Base-by-base conservation (phyloP, 2,113 vertebrate genomes). In the Crotophaga sulcirostris region DNA sequence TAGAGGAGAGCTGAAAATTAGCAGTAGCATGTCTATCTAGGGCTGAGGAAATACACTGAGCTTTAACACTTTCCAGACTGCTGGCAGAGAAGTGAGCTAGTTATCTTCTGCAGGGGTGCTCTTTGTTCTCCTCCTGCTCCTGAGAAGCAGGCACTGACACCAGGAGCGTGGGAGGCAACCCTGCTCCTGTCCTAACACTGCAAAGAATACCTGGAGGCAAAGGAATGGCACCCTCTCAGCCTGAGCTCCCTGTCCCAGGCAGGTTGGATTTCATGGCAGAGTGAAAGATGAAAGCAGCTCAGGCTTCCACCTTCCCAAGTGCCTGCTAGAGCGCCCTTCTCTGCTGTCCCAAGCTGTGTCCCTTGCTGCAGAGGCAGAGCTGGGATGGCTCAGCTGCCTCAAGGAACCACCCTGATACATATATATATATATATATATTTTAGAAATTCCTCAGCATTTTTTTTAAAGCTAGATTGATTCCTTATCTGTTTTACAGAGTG, bases 31-130 rank as follows among this genome's bases (percentile, higher is more conserved):
- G 55, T 84, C 76, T 93, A 0, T 38, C 25, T 89, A 56, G 76
- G 83, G 86, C 95, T 90, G 88, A 93, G 90, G 40, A 84, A 93
- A n/a, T 56, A 21, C 70, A 23, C 64, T 19, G 60, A 93, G 3
- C 55, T 31, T 95, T 94, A 94, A 96, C 96, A 0, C 94, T 67
- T 96, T 11, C 1, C 29, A 84, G 86, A 10, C 83, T 93, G 92
- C 79, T 68, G 44, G 24, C 42, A 13, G 29, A 33, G 38, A 36
- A 60, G 59, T 0, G 5, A 24, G 1, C 59, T 40, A 16, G 49
- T 14, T 28, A 5, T 3, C 40, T 56, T 10, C 54, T 38, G 58
- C 33, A 18, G 34, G 1, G 29, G 13, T 60, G 79, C 62, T 42
- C 67, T 33, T 42, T 13, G 64, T 45, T 74, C 33, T 67, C 64